phyloP scores from a whole-genome alignment of 2,888 invertebrate genomes.

The Cordylochernes scorpioides region DNA sequence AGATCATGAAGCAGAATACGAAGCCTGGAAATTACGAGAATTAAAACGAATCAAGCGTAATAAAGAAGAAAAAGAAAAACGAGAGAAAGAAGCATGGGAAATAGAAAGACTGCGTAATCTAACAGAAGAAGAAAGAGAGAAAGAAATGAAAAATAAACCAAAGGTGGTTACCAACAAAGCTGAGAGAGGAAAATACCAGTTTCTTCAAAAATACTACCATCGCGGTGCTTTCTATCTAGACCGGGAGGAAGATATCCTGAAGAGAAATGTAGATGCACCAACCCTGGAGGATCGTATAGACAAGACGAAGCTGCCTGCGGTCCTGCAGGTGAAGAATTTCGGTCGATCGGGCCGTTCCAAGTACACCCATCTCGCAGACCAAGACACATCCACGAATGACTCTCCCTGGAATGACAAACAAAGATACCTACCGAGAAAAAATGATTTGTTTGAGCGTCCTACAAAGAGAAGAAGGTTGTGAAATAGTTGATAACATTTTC shows the following conservation, averaged over 20 bases:
- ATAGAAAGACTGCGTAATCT: conserved; percentile 68
- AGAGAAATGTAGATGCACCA: conserved; percentile 74
- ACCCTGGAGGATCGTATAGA: conserved; percentile 98
- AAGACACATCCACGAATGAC: conserved; percentile 92
- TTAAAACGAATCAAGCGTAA: conserved; percentile 84
- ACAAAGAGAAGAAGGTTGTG: too few relatives aligned
- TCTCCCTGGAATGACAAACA: conserved; percentile 87
- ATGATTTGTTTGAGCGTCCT: too few relatives aligned
- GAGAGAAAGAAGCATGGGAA: conserved; percentile 58
- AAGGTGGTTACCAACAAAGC: conserved; percentile 78
- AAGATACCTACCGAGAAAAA: too few relatives aligned
- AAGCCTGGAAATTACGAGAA: conserved; percentile 90
- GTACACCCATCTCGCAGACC: conserved; percentile 94
- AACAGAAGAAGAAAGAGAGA: conserved; percentile 82
- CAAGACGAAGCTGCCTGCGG: conserved; percentile 90
- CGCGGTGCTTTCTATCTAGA: conserved; percentile 89
- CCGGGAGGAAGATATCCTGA: conserved; percentile 63
- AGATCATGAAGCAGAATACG: conserved; percentile 84
- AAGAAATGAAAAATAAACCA: conserved; percentile 66
- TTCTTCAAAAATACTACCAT: conserved; percentile 97
- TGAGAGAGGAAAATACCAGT: conserved; percentile 92
- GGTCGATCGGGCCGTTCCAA: conserved; percentile 94
- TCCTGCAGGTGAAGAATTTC: conserved; percentile 99
- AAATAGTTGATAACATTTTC: too few relatives aligned
- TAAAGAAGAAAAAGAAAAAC: conserved; percentile 77